Conservation (phyloP, 2,113 vertebrate genomes). For the Planiliza haematocheilus region DNA sequence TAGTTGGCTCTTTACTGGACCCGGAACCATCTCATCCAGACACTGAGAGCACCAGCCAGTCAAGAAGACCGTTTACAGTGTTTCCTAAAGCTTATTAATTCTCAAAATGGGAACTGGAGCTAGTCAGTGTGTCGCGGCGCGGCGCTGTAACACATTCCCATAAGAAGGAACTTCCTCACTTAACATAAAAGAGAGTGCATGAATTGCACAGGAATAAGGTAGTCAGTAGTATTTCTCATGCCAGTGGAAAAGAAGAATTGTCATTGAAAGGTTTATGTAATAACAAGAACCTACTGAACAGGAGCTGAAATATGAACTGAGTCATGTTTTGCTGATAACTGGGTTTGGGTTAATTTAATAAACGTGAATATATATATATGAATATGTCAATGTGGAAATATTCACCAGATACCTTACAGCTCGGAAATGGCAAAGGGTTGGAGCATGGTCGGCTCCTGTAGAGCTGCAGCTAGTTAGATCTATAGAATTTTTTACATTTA, state of each 20-base stretch:
- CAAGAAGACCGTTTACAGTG: conserved; percentile 86
- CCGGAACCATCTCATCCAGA: conserved; percentile 42
- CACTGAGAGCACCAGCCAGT: conserved; percentile 74
- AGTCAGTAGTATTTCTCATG: conserved; percentile 41
- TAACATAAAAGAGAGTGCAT: neutral
- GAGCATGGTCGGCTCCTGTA: neutral
- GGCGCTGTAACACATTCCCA: conserved; percentile 51
- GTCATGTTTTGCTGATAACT: neutral
- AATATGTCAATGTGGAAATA: conserved; percentile 55
- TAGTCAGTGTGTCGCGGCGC: conserved; percentile 30
- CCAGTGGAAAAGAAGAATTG: conserved; percentile 15
- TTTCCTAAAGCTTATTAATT: conserved; percentile 64
- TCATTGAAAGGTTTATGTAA: neutral
- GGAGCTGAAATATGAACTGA: conserved; percentile 25
- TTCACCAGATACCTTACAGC: conserved; percentile 78
- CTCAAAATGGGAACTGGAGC: conserved; percentile 45
- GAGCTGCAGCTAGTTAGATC: conserved; percentile 7
- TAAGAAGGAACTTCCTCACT: no score
- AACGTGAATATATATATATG: conserved; percentile 11
- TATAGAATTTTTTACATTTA: conserved; percentile 5
- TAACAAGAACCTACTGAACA: conserved; percentile 18
- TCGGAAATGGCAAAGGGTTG: conserved; percentile 15
- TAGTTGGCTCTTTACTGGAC: conserved; percentile 51
- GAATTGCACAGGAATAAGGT: conserved; percentile 27
- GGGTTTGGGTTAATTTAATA: conserved; percentile 3